Evolutionary conservation across 2,888 invertebrate species (phyloP).

Genomic region (Morinoia aosen): DNA sequence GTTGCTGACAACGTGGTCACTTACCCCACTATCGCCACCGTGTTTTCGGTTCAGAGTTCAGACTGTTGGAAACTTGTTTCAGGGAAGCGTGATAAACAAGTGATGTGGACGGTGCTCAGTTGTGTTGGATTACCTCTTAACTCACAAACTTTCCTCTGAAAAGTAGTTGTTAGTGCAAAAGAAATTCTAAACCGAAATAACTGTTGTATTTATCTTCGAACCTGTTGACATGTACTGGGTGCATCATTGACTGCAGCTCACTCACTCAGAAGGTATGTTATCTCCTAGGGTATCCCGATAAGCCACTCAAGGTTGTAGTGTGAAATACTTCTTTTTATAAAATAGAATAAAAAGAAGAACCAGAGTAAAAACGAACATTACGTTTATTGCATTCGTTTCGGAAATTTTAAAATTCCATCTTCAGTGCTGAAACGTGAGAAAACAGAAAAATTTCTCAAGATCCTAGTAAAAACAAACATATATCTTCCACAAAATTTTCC

Average conservation of each 20-base stretch:
- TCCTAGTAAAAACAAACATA: too few species aligned
- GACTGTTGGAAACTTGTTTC: constrained; percentile 35
- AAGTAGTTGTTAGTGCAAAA: background rate
- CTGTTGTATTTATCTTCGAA: background rate
- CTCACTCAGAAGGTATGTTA: background rate
- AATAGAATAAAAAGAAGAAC: too few species aligned
- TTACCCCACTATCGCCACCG: background rate
- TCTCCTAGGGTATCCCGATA: background rate
- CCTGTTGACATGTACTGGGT: background rate
- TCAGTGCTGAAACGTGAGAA: too few species aligned
- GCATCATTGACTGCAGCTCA: background rate
- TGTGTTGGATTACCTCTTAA: background rate
- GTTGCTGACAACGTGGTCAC: background rate
- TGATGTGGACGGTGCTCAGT: background rate
- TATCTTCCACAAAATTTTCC: too few species aligned
- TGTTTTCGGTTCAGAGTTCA: background rate
- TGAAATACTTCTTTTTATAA: background rate
- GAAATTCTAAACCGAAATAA: background rate
- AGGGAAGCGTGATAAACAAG: background rate
- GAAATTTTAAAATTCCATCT: too few species aligned
- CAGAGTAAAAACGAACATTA: too few species aligned
- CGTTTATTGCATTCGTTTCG: too few species aligned
- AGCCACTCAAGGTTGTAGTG: background rate
- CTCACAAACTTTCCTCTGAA: background rate
- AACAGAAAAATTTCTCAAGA: too few species aligned